Base-by-base conservation (phyloP, 2,113 vertebrate species). In the Mormyrus iriodes region DNA sequence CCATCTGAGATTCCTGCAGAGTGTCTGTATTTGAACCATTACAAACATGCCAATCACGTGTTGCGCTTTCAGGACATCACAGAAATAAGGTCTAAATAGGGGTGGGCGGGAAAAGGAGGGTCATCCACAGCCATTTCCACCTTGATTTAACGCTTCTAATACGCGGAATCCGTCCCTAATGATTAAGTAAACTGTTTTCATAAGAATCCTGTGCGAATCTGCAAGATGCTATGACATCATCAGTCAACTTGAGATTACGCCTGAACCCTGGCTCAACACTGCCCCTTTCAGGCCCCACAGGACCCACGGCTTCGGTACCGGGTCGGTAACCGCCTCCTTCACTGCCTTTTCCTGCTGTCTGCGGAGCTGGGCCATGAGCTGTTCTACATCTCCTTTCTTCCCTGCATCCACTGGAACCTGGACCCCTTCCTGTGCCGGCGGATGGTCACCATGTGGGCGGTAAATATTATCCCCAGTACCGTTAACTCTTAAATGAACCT, bases 381-480 rank as follows among this genome's bases (percentile, higher is more conserved):
- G 35, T 99, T 98, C 94, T 99, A 98, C 93, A 99, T 99, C 94
- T 97, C 97, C 13, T 98, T 97, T 84, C 96, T 99, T 88, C 98
- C 98, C 0, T 97, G 96, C 93, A 96, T 94, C 19, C 97, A 97
- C 92, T 99, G 98, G 98, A 99, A 96, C 90, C 94, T 99, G 76
- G 97, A 99, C 88, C 96, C 96, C 1, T 98, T 96, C 88, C 95
- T 98, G 76, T 97, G 97, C 87, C 95, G 97, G 61, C 97, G 98
- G 76, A 96, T 99, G 88, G 92, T 98, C 93, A 95, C 98, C 91
- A 93, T 97, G 93, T 99, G 98, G 98, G 95, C 95, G 85, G 97
- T 98, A 94, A 97, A 96, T 96, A 0, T 46, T 82, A 31, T 79
- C 24, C 84, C 31, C n/a, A 15, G 84, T 27, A 52, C n/a, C 24